A percentile compares a stretch with the other conserved stretches of the same genome.
These are phyloP conservation scores for Polyergus mexicanus DNA, from an alignment of 1,140 invertebrate species.

Conservation along the genomic window DNA sequence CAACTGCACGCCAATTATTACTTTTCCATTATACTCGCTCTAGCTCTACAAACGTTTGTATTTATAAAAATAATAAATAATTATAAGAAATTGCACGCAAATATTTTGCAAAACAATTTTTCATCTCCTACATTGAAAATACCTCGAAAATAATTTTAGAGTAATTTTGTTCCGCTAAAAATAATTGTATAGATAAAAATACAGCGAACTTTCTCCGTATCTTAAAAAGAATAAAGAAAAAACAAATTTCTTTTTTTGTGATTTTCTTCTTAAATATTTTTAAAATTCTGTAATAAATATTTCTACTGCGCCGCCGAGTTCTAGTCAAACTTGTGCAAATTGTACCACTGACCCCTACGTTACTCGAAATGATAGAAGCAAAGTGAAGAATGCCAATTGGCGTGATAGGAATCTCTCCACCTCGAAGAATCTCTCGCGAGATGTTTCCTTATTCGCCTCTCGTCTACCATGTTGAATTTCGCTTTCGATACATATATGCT, in stretches of 20 bases:
- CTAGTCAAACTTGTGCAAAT: background rate
- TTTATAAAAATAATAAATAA: constrained; percentile 19
- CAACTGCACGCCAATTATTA: constrained; percentile 28
- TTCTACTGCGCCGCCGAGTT: background rate
- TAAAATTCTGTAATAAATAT: background rate
- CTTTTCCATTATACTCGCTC: constrained; percentile 27
- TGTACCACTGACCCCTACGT: background rate
- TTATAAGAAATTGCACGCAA: background rate
- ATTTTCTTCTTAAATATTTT: constrained; percentile 9
- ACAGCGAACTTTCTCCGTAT: background rate
- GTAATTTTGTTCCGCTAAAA: background rate
- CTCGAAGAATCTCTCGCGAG: background rate
- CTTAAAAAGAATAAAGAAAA: background rate
- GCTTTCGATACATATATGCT: background rate
- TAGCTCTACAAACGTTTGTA: background rate
- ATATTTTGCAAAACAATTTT: background rate
- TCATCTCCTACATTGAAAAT: background rate
- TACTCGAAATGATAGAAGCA: background rate
- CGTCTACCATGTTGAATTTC: background rate
- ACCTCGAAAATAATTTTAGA: background rate
- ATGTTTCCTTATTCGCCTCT: constrained; percentile 21
- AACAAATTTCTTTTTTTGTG: background rate
- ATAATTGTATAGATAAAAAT: constrained; percentile 29
- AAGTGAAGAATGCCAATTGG: background rate
- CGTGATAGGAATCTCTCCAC: constrained; percentile 24